phyloP scores from a whole-genome alignment of 2,113 vertebrate genomes.

The Hemibagrus wyckioides region DNA sequence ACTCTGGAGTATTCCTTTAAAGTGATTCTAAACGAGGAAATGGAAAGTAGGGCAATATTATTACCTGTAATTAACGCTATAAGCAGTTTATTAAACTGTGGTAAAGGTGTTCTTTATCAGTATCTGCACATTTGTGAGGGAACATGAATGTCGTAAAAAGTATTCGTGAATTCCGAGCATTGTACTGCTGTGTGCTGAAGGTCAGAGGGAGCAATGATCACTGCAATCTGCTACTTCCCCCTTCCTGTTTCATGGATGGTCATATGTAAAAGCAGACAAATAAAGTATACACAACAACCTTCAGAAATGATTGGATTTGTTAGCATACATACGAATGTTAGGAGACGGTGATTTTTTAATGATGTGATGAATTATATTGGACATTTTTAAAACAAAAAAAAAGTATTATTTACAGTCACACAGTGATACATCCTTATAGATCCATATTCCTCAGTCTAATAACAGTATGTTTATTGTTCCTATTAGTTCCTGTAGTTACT shows the following conservation, averaged over 20 bases:
- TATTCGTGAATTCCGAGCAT: constrained; percentile 13
- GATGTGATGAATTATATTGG: background rate
- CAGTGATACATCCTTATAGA: background rate
- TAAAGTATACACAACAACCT: background rate
- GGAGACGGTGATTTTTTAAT: background rate
- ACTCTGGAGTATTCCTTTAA: background rate
- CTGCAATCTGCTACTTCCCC: constrained; percentile 26
- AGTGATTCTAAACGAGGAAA: constrained; percentile 52
- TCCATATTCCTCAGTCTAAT: background rate
- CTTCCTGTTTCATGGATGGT: constrained; percentile 10
- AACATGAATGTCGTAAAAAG: constrained; percentile 24
- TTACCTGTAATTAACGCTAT: background rate
- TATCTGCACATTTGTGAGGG: background rate
- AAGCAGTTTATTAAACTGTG: constrained; percentile 3
- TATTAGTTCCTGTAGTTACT: background rate
- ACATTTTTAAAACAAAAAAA: too few species aligned
- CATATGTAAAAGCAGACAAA: constrained; percentile 15
- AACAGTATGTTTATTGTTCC: background rate
- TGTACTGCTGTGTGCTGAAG: constrained; percentile 16
- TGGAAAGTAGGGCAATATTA: constrained; percentile 27
- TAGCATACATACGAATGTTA: background rate
- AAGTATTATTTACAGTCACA: background rate
- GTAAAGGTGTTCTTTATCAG: constrained; percentile 10
- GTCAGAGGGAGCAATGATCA: constrained; percentile 23
- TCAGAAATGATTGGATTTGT: background rate